These are phyloP conservation scores for Gymnogyps californianus DNA, from an alignment of 2,113 vertebrate species.

Conservation along the genomic window DNA sequence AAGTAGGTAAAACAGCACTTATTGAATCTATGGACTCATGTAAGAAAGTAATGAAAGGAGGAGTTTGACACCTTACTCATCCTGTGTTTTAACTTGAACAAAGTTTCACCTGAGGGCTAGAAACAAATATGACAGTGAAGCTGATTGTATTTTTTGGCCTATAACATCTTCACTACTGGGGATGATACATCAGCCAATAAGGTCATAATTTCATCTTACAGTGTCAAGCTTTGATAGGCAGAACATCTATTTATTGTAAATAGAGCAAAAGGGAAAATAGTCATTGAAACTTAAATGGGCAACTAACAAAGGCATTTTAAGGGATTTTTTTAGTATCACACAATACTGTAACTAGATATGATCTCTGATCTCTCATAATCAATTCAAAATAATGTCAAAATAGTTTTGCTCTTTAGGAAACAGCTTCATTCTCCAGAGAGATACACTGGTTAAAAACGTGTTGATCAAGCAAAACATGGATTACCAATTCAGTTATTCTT, in stretches of 20 bases:
- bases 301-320: neutral
- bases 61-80: neutral
- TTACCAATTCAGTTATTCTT: neutral
- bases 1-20: neutral
- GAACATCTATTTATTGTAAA: neutral
- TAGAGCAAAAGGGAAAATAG: neutral
- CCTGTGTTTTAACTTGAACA: neutral
- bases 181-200: neutral
- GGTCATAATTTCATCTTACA: neutral
- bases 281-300: neutral
- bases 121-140: neutral
- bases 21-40: neutral
- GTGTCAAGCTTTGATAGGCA: neutral
- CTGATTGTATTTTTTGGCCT: neutral
- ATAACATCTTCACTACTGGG: neutral
- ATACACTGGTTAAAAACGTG: neutral
- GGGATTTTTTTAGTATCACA: neutral
- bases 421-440: neutral
- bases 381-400: neutral
- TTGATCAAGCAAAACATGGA: neutral
- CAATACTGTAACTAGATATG: neutral
- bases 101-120: neutral
- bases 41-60: neutral
- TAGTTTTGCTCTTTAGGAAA: neutral
- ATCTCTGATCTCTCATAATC: neutral